Base-by-base conservation (phyloP, 1,140 invertebrate species). In the Penaeus vannamei region DNA sequence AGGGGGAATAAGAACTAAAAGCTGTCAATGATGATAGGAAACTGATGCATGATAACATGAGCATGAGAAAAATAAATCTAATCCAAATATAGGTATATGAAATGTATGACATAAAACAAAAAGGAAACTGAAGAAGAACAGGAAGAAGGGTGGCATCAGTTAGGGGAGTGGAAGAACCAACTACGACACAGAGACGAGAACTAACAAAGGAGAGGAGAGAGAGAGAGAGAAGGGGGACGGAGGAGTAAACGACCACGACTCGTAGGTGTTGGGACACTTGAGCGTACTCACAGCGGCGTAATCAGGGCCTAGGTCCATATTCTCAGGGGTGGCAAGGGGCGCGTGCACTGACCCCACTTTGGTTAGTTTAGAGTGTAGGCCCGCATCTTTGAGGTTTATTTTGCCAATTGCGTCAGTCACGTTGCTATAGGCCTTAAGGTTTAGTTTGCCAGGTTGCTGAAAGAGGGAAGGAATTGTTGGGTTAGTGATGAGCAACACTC, bases 351-450 rank as follows among this genome's bases (percentile, higher is more conserved):
- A 93, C 81, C 91, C 91, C 61, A 72, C 88, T 88, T 91, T 91
- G 81, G 91, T 91, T 90, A 91, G 89, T 87, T 90, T 90, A 90
- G 89, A 84, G 79, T 84, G 89, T 87, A 90, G 87, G 85, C 85
- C 85, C 42, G 82, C 91, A 59, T 95, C 94, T 72, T 94, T 94
- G 90, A 96, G 94, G 92, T 95, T 96, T 95, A 97, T 96, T 91
- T 95, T 94, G 62, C 95, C 95, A 91, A 96, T 95, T n/a, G 96
- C 97, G 92, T 97, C 96, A 90, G 96, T 97, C 23, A 98, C 96
- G 92, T 97, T 95, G 36, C 96, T 95, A 93, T 96, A 98, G 92
- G 97, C 97, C 93, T 97, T 97, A 93, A 98, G 94, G 92, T 98
- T 97, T 91, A 98, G 94, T 94, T 97, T 98, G 81, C 97, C 97